phyloP scores from a whole-genome alignment of 2,113 vertebrate genomes.

The Peromyscus leucopus region DNA sequence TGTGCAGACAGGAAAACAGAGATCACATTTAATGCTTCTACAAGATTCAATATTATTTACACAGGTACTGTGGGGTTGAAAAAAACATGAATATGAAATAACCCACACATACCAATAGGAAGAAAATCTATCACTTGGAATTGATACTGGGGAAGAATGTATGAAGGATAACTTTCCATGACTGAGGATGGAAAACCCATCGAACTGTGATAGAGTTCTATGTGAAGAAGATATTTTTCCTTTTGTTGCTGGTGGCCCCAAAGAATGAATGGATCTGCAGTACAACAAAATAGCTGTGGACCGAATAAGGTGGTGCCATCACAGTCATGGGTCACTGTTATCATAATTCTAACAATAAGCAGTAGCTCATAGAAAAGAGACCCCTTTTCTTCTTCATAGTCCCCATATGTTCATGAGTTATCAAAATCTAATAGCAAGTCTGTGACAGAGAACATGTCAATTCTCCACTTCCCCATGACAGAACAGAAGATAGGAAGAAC shows the following conservation, averaged over 20 bases:
- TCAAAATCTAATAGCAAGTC: background rate
- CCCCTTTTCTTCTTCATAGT: background rate
- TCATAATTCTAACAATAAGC: background rate
- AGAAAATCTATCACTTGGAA: background rate
- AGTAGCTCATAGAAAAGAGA: background rate
- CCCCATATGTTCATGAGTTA: accelerated
- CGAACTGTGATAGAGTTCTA: background rate
- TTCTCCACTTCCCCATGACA: background rate
- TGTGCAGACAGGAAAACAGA: background rate
- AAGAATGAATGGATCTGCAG: background rate
- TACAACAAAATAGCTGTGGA: background rate
- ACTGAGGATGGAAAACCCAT: accelerated
- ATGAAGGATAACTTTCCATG: background rate
- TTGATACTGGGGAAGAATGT: background rate
- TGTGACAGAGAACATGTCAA: background rate
- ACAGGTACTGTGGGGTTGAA: accelerated
- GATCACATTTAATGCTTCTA: background rate
- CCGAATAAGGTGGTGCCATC: accelerated
- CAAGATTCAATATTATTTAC: background rate
- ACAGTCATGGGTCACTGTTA: background rate
- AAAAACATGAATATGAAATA: background rate
- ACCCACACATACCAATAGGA: background rate
- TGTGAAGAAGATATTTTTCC: background rate
- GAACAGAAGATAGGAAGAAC: background rate
- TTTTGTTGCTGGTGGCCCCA: no score